phyloP scores from a whole-genome alignment of 2,797 vertebrate species.

The Acanthiza pusilla region DNA sequence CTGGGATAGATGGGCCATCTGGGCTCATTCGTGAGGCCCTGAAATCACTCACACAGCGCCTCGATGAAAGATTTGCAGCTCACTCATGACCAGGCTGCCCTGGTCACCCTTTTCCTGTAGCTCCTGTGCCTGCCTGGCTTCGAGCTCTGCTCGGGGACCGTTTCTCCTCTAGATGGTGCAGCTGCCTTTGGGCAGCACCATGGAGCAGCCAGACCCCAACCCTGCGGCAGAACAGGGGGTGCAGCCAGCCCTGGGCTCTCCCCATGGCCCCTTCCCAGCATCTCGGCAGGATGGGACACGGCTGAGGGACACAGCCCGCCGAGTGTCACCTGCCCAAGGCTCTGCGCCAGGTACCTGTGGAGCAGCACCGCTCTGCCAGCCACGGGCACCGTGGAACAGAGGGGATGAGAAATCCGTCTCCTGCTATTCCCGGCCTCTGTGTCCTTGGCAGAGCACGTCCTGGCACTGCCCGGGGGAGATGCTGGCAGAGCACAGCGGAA shows the following conservation, averaged over 20 bases:
- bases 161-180: conserved; percentile 65
- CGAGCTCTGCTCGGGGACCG: neutral
- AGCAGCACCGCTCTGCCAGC: neutral
- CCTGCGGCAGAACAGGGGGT: neutral
- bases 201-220: neutral
- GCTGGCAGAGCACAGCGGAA: neutral
- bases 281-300: neutral
- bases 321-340: accelerated
- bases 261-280: neutral
- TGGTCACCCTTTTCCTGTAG: neutral
- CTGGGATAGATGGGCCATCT: neutral
- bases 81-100: accelerated
- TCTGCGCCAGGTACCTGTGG: neutral
- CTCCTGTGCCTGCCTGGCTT: neutral
- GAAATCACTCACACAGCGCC: neutral
- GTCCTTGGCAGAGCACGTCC: conserved; percentile 1
- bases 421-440: conserved; percentile 15
- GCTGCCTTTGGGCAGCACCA: neutral
- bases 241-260: neutral
- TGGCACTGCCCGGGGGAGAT: neutral
- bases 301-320: neutral
- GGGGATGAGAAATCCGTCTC: neutral
- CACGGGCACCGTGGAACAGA: accelerated
- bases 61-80: neutral
- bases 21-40: neutral